A percentile compares a stretch with the other conserved stretches of the same genome.
Conservation (phyloP, 1,140 invertebrate genomes). For the Drosophila pseudoananassae region DNA sequence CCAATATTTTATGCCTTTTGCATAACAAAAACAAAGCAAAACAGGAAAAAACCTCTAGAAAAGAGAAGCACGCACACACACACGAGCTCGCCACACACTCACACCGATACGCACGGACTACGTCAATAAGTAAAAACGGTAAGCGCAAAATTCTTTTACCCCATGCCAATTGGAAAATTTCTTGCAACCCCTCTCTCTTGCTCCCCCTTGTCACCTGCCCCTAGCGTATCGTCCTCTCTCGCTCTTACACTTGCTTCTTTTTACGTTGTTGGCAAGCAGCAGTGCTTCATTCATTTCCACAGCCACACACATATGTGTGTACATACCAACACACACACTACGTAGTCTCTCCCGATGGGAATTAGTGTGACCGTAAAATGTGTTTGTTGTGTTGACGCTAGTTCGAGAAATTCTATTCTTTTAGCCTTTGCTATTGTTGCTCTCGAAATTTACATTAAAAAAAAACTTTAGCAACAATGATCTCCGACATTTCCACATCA, state of each 20-base stretch:
- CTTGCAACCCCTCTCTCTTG: conserved; percentile 53
- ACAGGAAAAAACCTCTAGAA: conserved; percentile 28
- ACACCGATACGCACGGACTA: conserved; percentile 58
- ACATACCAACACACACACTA: conserved; percentile 28
- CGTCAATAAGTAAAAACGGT: conserved; percentile 73
- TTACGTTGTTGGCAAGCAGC: conserved; percentile 55
- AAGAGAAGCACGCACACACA: conserved; percentile 24
- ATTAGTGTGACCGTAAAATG: conserved; percentile 67
- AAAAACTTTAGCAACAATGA: conserved; percentile 59
- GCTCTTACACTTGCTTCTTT: conserved; percentile 43
- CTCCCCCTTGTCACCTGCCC: conserved; percentile 19
- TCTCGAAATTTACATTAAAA: conserved; percentile 41
- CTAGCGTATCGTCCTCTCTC: conserved; percentile 6
- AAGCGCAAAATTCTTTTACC: conserved; percentile 65
- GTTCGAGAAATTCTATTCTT: conserved; percentile 30
- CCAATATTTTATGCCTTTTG: conserved; percentile 61
- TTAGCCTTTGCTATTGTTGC: conserved; percentile 11
- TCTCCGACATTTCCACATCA: conserved; percentile 63
- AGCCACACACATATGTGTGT: conserved; percentile 7
- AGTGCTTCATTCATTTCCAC: conserved; percentile 55
- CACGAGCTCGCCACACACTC: conserved; percentile 24
- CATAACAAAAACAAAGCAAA: conserved; percentile 68
- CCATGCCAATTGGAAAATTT: conserved; percentile 76
- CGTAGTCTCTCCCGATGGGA: conserved; percentile 24
- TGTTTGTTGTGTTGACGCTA: conserved; percentile 21